Percentiles rank a stretch among this genome's conserved stretches.
phyloP scores from a whole-genome alignment of 35 echinoderm and acorn worm genomes.

The Lytechinus variegatus region DNA sequence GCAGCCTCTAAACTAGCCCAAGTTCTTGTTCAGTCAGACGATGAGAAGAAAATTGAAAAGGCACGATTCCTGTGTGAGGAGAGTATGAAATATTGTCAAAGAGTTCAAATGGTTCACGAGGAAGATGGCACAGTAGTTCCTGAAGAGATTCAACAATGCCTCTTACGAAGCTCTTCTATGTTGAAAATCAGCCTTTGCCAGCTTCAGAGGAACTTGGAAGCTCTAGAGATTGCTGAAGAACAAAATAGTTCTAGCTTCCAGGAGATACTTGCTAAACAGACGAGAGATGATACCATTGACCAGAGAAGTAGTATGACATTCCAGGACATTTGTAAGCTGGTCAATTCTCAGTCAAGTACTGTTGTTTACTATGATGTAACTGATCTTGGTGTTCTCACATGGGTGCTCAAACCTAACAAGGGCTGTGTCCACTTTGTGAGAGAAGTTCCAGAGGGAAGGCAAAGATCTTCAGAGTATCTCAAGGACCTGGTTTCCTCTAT shows the following conservation, averaged over 20 bases:
- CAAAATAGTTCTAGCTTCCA: slow-evolving; percentile 47
- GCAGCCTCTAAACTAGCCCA: slow-evolving; percentile 67
- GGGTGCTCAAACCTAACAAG: slow-evolving; percentile 70
- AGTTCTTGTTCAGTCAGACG: slow-evolving; percentile 57
- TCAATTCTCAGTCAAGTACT: slow-evolving; percentile 49
- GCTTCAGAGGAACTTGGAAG: slow-evolving; percentile 47
- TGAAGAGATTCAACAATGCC: slow-evolving; percentile 11
- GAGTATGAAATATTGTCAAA: slow-evolving; percentile 49
- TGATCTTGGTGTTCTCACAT: slow-evolving; percentile 56
- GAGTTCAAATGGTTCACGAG: slow-evolving; percentile 11
- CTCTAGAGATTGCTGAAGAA: slow-evolving; percentile 69
- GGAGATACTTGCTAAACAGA: slow-evolving; percentile 26
- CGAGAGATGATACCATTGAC: not conserved
- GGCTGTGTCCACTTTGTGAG: slow-evolving; percentile 58
- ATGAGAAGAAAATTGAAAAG: slow-evolving; percentile 65
- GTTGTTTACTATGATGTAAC: slow-evolving; percentile 71
- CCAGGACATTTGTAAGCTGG: slow-evolving; percentile 66
- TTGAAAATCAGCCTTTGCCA: slow-evolving; percentile 67
- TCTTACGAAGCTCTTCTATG: slow-evolving; percentile 55
- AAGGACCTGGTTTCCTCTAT: slow-evolving; percentile 44
- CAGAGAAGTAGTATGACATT: not conserved
- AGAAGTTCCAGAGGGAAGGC: not conserved
- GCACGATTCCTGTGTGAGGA: slow-evolving; percentile 63
- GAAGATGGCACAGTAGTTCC: slow-evolving; percentile 56
- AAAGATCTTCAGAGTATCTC: slow-evolving; percentile 42